Percentiles rank a stretch among this genome's conserved stretches.
phyloP scores from a whole-genome alignment of 2,113 vertebrate genomes.

The Ceratotherium simum region DNA sequence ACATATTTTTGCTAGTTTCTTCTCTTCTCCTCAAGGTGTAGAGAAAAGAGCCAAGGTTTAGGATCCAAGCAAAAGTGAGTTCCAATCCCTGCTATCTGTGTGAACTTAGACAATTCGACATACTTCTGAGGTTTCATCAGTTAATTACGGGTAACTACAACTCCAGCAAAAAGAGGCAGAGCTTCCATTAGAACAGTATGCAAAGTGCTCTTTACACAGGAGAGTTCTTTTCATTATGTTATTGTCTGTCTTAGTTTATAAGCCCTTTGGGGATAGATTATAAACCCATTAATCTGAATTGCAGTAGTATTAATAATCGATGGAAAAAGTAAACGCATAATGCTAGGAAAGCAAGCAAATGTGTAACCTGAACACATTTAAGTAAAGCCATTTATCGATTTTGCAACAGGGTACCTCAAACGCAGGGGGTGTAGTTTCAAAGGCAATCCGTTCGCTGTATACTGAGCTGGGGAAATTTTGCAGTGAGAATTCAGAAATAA shows the following conservation, averaged over 20 bases:
- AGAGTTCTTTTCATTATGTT: background rate
- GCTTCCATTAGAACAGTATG: background rate
- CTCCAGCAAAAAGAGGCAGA: background rate
- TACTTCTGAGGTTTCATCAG: background rate
- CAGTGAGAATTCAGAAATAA: constrained; percentile 58
- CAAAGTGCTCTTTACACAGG: background rate
- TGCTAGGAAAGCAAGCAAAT: background rate
- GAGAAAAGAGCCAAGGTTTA: background rate
- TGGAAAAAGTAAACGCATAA: constrained; percentile 22
- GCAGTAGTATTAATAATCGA: constrained; percentile 48
- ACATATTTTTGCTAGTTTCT: constrained; percentile 1
- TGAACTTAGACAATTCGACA: background rate
- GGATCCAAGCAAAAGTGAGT: background rate
- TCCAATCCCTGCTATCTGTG: background rate
- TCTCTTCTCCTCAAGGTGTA: background rate
- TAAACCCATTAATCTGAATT: constrained; percentile 26
- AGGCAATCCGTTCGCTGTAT: background rate
- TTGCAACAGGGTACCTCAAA: background rate
- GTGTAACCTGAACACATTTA: background rate
- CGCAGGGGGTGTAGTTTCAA: background rate
- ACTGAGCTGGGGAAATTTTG: constrained; percentile 36
- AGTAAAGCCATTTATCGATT: background rate
- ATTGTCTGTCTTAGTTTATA: constrained; percentile 11
- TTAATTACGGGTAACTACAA: background rate
- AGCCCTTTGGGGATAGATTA: background rate